phyloP scores from a whole-genome alignment of 2,888 invertebrate species.

The Dendrolimus houi region DNA sequence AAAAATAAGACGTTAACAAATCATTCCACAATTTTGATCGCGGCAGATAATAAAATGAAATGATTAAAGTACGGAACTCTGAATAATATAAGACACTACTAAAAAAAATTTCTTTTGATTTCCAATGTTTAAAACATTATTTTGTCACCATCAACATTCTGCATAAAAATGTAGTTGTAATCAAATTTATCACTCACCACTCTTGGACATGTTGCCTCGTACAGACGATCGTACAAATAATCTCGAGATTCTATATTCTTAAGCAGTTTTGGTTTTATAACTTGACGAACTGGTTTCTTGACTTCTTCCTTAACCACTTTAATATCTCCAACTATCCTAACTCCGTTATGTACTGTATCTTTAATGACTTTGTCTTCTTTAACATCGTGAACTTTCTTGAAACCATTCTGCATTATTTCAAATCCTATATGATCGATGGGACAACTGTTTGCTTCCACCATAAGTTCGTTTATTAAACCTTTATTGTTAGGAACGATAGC shows the following conservation, averaged over 20 bases:
- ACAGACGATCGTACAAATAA: conserved; percentile 58
- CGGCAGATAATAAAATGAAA: no score
- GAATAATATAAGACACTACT: no score
- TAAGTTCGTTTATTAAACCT: conserved; percentile 28
- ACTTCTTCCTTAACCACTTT: conserved; percentile 18
- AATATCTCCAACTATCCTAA: conserved; percentile 10
- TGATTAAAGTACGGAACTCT: no score
- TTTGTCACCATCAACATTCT: no score
- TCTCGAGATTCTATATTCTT: conserved; percentile 52
- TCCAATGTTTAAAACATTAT: no score
- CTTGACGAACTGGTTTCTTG: conserved; percentile 37
- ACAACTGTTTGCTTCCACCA: conserved; percentile 16
- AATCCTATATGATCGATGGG: conserved; percentile 29
- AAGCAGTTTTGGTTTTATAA: conserved; percentile 53
- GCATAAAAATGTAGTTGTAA: no score
- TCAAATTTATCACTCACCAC: conserved; percentile 36
- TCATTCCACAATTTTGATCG: no score
- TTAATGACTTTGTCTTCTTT: conserved; percentile 7
- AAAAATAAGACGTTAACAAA: no score
- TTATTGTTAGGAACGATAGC: conserved; percentile 21
- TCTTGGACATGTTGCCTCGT: conserved; percentile 50
- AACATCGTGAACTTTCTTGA: conserved; percentile 3
- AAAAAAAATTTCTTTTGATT: no score
- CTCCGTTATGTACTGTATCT: conserved; percentile 2
- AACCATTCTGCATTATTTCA: not conserved